These are phyloP conservation scores for Bubo bubo DNA, from an alignment of 2,113 vertebrate species.

Conservation along the genomic window DNA sequence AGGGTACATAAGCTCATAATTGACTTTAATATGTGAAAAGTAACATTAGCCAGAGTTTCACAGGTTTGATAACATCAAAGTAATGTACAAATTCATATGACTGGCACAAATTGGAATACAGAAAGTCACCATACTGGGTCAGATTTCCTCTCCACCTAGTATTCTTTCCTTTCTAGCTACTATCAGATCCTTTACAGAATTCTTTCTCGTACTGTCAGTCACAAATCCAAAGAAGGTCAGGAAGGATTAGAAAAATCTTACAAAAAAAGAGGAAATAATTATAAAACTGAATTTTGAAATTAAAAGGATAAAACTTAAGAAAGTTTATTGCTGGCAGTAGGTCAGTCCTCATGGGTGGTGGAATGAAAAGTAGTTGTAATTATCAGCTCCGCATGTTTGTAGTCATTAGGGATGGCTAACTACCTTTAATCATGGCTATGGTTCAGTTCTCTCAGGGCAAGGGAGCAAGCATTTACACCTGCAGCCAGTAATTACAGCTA, in stretches of 20 bases:
- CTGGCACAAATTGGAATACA: not conserved
- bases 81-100: not conserved
- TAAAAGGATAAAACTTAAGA: not conserved
- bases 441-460: constrained; percentile 16
- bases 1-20: not conserved
- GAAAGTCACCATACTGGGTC: not conserved
- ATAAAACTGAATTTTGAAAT: not conserved
- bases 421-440: constrained; percentile 46
- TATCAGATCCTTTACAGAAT: not conserved
- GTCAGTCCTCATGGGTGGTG: constrained; percentile 27
- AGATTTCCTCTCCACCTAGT: not conserved
- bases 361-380: constrained; percentile 62
- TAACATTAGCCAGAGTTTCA: constrained; percentile 1
- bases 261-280: not conserved
- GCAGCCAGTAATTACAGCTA: constrained; percentile 52
- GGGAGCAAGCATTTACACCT: constrained; percentile 43
- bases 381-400: constrained; percentile 48
- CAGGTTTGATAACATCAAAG: constrained; percentile 12
- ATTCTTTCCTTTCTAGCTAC: not conserved
- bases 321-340: constrained; percentile 53
- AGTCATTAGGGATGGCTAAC: constrained; percentile 58
- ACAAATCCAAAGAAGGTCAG: not conserved
- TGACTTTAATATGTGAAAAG: constrained; percentile 5
- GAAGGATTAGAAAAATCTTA: not conserved
- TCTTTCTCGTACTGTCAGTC: not conserved